A percentile compares a stretch with the other conserved stretches of the same genome.
These are phyloP conservation scores for Thelaira solivaga DNA, from an alignment of 2,888 invertebrate species.

Conservation along the genomic window DNA sequence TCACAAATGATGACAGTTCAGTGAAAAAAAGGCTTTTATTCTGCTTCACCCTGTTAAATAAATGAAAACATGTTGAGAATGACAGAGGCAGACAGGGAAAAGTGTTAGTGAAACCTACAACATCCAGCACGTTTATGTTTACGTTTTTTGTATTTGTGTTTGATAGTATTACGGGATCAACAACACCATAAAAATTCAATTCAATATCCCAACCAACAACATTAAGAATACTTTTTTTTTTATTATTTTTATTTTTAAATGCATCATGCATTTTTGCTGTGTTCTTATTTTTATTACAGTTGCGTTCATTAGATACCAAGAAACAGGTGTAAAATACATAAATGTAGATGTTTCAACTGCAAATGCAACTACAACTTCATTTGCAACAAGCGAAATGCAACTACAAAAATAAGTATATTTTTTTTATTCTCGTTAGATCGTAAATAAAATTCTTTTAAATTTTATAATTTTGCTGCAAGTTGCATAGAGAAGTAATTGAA, in stretches of 20 bases:
- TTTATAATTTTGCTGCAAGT: constrained; percentile 4
- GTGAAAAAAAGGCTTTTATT: no score
- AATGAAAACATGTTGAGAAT: not conserved
- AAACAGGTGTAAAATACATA: constrained; percentile 58
- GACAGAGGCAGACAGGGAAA: constrained; percentile 2
- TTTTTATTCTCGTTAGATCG: constrained; percentile 42
- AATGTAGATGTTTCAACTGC: constrained; percentile 51
- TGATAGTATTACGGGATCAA: constrained; percentile 47
- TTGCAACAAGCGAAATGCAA: no score
- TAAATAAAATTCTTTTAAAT: constrained; percentile 21
- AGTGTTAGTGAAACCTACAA: constrained; percentile 44
- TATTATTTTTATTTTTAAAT: constrained; percentile 30
- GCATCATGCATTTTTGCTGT: constrained; percentile 20
- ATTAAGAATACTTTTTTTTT: not conserved
- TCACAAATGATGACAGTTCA: constrained; percentile 8
- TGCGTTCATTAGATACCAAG: constrained; percentile 52
- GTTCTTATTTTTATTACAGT: constrained; percentile 26
- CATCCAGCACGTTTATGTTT: no score
- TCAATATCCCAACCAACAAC: constrained; percentile 12
- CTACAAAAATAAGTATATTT: no score
- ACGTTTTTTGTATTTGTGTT: constrained; percentile 2
- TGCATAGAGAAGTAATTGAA: constrained; percentile 21
- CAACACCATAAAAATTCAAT: constrained; percentile 18
- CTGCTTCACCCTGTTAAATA: constrained; percentile 49
- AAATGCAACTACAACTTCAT: no score